Percentiles rank a stretch among this genome's conserved stretches.
Evolutionary conservation across 2,888 invertebrate genomes (phyloP).

Genomic region (Rotaria sp.): DNA sequence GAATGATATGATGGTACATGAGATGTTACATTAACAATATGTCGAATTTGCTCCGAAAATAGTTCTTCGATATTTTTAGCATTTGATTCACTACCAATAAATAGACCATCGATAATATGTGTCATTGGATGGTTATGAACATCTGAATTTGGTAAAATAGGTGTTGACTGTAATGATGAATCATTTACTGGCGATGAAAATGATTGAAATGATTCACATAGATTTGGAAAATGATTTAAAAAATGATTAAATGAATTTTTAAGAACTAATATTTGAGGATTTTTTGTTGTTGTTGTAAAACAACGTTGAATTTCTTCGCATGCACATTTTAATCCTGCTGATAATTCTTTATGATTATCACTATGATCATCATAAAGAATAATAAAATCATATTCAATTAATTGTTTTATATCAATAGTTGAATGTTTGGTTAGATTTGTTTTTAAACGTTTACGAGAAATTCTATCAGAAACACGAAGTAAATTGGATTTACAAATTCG

Average conservation of each 20-base stretch:
- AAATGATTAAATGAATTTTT: not conserved
- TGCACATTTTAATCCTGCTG: slow-evolving; percentile 1
- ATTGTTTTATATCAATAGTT: not conserved
- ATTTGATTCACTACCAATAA: not conserved
- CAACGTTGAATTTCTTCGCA: not conserved
- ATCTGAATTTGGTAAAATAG: not conserved
- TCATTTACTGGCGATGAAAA: not conserved
- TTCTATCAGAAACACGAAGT: not conserved
- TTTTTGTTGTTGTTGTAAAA: not conserved
- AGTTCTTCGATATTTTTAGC: not conserved
- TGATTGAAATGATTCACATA: not conserved
- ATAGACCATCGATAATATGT: not conserved
- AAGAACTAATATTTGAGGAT: not conserved
- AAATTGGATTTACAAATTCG: not conserved
- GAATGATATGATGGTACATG: not conserved
- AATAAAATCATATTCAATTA: not conserved
- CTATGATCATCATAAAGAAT: not conserved
- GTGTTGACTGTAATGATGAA: not conserved
- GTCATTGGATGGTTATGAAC: not conserved
- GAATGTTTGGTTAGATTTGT: not conserved
- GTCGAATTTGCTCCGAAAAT: not conserved
- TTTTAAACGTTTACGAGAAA: slow-evolving; percentile 22
- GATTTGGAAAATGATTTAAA: not conserved
- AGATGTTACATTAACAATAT: slow-evolving; percentile 16
- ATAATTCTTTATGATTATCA: not conserved